Percentiles rank a stretch among this genome's conserved stretches.
Conservation (phyloP, 2,113 vertebrate species). For the Erythrolamprus reginae region DNA sequence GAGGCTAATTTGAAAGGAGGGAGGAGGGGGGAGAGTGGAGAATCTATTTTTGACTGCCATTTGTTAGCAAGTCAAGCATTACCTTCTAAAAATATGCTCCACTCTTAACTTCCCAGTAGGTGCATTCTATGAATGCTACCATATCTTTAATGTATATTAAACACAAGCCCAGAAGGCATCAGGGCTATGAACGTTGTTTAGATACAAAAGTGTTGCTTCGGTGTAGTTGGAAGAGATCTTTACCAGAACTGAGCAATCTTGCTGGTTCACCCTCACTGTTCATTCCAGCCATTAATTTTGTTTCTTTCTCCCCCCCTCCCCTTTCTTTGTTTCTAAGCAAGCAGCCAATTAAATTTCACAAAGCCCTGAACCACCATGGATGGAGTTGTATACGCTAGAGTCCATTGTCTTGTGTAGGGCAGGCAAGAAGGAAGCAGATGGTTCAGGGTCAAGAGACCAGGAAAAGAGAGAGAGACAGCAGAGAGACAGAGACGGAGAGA, state of each 20-base stretch:
- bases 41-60: conserved; percentile 29
- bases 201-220: background rate
- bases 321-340: conserved; percentile 23
- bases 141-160: conserved; percentile 1
- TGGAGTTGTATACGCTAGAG: conserved; percentile 17
- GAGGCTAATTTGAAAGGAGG: accelerated
- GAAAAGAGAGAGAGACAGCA: conserved; percentile 14
- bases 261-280: background rate
- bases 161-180: background rate
- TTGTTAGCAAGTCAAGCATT: conserved; percentile 20
- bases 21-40: background rate
- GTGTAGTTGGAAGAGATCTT: accelerated
- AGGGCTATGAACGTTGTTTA: background rate
- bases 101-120: background rate
- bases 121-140: conserved; percentile 1
- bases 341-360: conserved; percentile 17
- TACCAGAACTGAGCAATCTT: background rate
- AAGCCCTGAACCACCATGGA: conserved; percentile 24
- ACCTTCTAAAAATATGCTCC: background rate
- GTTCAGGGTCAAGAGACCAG: conserved; percentile 33
- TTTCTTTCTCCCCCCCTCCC: background rate
- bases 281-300: background rate
- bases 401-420: conserved; percentile 30
- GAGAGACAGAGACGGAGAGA: background rate
- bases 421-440: conserved; percentile 44